phyloP scores from a whole-genome alignment of 1,140 invertebrate genomes.

The Drosophila nikananu region DNA sequence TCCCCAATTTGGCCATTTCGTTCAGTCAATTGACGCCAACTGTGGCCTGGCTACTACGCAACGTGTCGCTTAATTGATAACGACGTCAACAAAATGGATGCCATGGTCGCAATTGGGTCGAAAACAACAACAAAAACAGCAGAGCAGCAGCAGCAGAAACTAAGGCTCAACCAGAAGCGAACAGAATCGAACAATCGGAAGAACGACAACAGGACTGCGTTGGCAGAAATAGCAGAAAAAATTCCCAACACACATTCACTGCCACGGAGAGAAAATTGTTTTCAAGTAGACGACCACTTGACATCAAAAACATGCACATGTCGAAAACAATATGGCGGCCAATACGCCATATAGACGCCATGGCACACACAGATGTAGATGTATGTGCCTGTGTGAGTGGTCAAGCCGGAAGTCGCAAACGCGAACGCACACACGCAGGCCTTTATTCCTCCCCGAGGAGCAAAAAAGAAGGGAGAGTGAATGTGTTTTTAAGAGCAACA shows the following conservation, averaged over 20 bases:
- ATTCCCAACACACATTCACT: slow-evolving; percentile 18
- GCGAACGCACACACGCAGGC: slow-evolving; percentile 29
- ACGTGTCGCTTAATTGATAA: slow-evolving; percentile 81
- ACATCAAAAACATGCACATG: slow-evolving; percentile 79
- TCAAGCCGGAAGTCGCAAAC: slow-evolving; percentile 66
- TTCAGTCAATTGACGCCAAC: slow-evolving; percentile 72
- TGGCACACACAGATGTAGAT: background rate
- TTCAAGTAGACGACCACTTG: slow-evolving; percentile 76
- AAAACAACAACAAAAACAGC: slow-evolving; percentile 51
- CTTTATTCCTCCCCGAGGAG: slow-evolving; percentile 57
- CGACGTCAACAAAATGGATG: slow-evolving; percentile 79
- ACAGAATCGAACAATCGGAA: slow-evolving; percentile 40
- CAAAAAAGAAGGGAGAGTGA: background rate
- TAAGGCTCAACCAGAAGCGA: slow-evolving; percentile 31
- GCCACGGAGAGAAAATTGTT: slow-evolving; percentile 59
- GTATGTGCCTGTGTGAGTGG: slow-evolving; percentile 11
- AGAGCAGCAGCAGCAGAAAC: slow-evolving; percentile 16
- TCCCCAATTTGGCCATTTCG: slow-evolving; percentile 57
- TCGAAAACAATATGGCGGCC: slow-evolving; percentile 76
- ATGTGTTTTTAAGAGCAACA: slow-evolving; percentile 77
- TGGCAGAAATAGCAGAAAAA: slow-evolving; percentile 28
- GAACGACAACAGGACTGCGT: slow-evolving; percentile 32
- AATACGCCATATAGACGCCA: slow-evolving; percentile 28
- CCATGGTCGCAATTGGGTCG: slow-evolving; percentile 63
- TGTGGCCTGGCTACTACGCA: slow-evolving; percentile 69